Evolutionary conservation across 2,797 vertebrate species (phyloP).

Genomic region (Ctenopoma kingsleyae): DNA sequence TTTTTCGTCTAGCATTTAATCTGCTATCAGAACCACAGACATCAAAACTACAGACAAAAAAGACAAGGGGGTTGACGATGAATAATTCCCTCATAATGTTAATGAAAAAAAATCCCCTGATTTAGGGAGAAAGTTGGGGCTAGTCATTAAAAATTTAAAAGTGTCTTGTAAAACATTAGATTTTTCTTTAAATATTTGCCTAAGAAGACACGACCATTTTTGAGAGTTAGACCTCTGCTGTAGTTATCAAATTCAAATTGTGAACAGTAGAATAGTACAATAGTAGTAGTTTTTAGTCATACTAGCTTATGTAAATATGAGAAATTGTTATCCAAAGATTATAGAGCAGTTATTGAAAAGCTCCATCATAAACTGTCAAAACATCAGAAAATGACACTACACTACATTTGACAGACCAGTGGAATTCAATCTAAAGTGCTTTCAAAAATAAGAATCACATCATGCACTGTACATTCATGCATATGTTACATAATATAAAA

Average conservation of each 20-base stretch:
- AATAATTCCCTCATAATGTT: conserved; percentile 47
- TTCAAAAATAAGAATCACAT: conserved; percentile 5
- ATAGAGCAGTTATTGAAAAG: conserved; percentile 1
- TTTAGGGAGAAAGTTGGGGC: conserved; percentile 37
- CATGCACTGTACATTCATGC: conserved; percentile 18
- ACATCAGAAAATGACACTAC: neutral
- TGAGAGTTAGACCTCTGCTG: neutral
- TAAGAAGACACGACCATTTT: conserved; percentile 8
- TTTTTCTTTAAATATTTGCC: conserved; percentile 42
- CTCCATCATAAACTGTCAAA: conserved; percentile 2
- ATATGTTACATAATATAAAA: conserved; percentile 16
- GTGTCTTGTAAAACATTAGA: conserved; percentile 40
- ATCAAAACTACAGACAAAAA: conserved; percentile 41
- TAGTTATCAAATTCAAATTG: conserved; percentile 6
- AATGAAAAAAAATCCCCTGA: conserved; percentile 36
- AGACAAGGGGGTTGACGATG: conserved; percentile 32
- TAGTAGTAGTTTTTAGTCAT: neutral
- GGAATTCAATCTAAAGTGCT: conserved; percentile 4
- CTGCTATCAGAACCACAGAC: conserved; percentile 38
- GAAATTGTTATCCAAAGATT: neutral
- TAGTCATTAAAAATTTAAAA: conserved; percentile 60
- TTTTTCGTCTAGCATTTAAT: conserved; percentile 38
- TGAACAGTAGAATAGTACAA: neutral
- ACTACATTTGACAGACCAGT: neutral
- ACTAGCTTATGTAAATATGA: neutral